These are phyloP conservation scores for Andrena hattorfiana DNA, from an alignment of 2,888 invertebrate species.

Conservation along the genomic window DNA sequence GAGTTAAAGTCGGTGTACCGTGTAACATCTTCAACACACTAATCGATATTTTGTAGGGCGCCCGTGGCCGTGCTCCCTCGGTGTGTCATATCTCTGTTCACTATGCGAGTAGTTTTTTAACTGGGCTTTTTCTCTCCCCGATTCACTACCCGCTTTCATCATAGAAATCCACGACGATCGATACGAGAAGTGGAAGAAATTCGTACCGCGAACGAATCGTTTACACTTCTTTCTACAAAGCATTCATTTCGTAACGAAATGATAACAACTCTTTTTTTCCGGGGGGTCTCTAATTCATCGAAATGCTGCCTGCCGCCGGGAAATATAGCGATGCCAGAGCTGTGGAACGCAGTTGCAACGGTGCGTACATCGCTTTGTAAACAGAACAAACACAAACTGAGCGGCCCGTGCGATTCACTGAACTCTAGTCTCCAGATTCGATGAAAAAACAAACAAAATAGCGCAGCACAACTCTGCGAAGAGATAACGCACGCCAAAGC, in stretches of 20 bases:
- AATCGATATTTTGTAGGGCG: slow-evolving; percentile 54
- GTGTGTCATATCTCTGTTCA: neutral
- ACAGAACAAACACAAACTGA: neutral
- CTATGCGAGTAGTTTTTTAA: no score
- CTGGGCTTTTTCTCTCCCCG: neutral
- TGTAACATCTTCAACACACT: slow-evolving; percentile 57
- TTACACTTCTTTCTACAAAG: neutral
- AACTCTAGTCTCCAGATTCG: neutral
- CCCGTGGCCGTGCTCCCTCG: neutral
- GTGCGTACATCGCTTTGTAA: neutral
- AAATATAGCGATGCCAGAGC: neutral
- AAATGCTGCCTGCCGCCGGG: neutral
- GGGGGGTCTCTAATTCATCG: neutral
- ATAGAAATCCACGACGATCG: no score
- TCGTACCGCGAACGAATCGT: neutral
- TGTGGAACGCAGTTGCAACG: neutral
- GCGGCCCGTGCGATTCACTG: neutral
- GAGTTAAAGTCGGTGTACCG: slow-evolving; percentile 39
- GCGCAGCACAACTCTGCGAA: neutral
- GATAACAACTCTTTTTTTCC: neutral
- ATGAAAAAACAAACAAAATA: neutral
- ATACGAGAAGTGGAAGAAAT: no score
- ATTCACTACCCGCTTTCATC: no score
- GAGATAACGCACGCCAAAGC: slow-evolving; percentile 4
- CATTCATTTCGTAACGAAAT: neutral